Evolutionary conservation across 2,113 vertebrate genomes (phyloP), one percentile per base, ranked within the genome.

Genomic region (Xenus cinereus): DNA sequence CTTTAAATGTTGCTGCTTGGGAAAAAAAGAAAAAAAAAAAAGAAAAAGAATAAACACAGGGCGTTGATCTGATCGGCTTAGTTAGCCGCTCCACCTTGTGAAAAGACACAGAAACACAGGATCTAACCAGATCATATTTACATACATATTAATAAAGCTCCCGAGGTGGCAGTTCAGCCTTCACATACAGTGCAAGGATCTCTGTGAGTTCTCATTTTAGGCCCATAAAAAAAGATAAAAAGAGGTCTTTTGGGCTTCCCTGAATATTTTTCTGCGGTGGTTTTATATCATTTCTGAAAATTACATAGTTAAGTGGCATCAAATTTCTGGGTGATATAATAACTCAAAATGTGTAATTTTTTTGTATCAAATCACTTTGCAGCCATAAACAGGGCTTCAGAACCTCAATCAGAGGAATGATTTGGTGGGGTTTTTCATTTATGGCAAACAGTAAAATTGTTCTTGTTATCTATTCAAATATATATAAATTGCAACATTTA

Each of bases 251-350:
- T 67, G 96, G 93, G 95, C 60, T 96, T 95, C 89, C 90, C 80
- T 88, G 66, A 82, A 60, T 86, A 83, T 92, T 97, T 97, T 97
- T 93, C 95, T 96, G 91, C 85, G 90, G 92, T 75, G 74, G 56
- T 95, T 97, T 87, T 93, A 85, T 94, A 83, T 90, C 90, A 95
- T 96, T 97, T 97, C 83, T 92, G 81, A 96, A 97, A 96, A 97
- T 96, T 83, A 91, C 88, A 95, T 96, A 96, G 96, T 96, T 97
- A 97, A 97, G 96, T 97, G 94, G 96, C 94, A 93, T 95, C 95
- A 95, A 93, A 96, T 97, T 91, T 97, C 95, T 93, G 89, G 85
- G 82, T 89, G 87, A 94, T 93, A 84, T 57, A 89, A 96, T 95
- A 87, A 90, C 90, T 84, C 87, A 27, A 89, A 94, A 91, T 94